Evolutionary conservation across 1,140 invertebrate genomes (phyloP).

Genomic region (Dolichoris vasculosae): DNA sequence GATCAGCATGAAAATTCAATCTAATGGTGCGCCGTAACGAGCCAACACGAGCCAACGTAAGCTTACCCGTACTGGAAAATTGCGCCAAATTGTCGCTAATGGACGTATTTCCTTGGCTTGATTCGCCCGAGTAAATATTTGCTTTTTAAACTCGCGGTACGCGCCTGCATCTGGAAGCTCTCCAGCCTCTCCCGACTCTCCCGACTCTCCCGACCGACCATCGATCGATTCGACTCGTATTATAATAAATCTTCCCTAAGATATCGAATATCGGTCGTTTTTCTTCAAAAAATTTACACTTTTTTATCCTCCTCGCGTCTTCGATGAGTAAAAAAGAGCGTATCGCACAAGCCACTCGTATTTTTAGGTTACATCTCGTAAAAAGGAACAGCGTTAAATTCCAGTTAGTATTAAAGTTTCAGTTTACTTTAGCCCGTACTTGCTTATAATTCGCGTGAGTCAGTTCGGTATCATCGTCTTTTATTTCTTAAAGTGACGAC

Average conservation of each 20-base stretch:
- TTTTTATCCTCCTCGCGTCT: too few species aligned
- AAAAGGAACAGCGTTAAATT: not conserved
- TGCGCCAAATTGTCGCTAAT: not conserved
- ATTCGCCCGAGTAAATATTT: not conserved
- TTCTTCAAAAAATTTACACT: too few species aligned
- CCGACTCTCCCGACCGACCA: too few species aligned
- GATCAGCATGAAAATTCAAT: not conserved
- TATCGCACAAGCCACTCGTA: not conserved
- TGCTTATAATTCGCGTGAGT: not conserved
- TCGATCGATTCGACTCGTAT: too few species aligned
- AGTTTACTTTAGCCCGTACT: not conserved
- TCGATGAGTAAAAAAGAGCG: too few species aligned
- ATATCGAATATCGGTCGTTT: too few species aligned
- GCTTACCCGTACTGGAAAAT: not conserved
- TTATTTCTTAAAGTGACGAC: slow-evolving; percentile 9
- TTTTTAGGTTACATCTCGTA: not conserved
- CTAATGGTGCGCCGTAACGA: not conserved
- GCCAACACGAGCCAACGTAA: not conserved
- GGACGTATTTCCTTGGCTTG: not conserved
- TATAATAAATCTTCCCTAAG: not conserved
- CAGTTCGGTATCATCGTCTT: not conserved
- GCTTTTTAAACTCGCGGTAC: not conserved
- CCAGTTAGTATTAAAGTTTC: not conserved
- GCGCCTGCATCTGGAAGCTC: too few species aligned
- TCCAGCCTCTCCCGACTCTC: too few species aligned